phyloP scores from a whole-genome alignment of 2,113 vertebrate species.

The Pterophyllum scalare region DNA sequence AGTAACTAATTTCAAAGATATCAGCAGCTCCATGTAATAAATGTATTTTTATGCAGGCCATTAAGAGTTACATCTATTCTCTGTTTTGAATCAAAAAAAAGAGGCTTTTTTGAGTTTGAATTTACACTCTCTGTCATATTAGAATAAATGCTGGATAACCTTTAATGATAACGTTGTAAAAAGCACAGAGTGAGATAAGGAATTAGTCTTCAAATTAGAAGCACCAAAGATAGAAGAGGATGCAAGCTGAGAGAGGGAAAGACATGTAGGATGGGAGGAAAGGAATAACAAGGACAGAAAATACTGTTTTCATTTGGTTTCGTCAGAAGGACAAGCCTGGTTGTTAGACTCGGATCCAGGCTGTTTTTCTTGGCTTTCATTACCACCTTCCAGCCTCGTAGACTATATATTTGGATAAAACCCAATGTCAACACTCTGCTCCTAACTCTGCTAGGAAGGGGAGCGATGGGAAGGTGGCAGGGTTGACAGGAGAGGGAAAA shows the following conservation, averaged over 20 bases:
- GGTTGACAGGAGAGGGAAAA: slow-evolving; percentile 29
- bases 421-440: slow-evolving; percentile 76
- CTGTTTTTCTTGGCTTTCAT: slow-evolving; percentile 80
- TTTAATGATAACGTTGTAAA: not conserved
- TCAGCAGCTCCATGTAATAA: not conserved
- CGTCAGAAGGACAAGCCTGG: slow-evolving; percentile 72
- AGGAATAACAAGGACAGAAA: slow-evolving; percentile 71
- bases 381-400: slow-evolving; percentile 69
- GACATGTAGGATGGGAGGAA: slow-evolving; percentile 48
- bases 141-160: too few relatives aligned
- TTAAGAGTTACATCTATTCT: not conserved
- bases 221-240: slow-evolving; percentile 21
- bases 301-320: slow-evolving; percentile 78
- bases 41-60: not conserved
- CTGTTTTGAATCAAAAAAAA: not conserved
- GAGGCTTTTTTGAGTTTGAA: not conserved
- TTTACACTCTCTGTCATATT: not conserved
- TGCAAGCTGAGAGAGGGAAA: slow-evolving; percentile 1
- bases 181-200: slow-evolving; percentile 24
- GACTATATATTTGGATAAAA: slow-evolving; percentile 76
- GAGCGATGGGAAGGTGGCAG: slow-evolving; percentile 50
- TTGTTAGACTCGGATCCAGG: slow-evolving; percentile 70
- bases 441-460: slow-evolving; percentile 52
- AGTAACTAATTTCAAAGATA: not conserved
- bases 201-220: slow-evolving; percentile 42